Evolutionary conservation across 2,113 vertebrate genomes (phyloP), one percentile per base, ranked within the genome.

Genomic region (Eolophus roseicapilla): DNA sequence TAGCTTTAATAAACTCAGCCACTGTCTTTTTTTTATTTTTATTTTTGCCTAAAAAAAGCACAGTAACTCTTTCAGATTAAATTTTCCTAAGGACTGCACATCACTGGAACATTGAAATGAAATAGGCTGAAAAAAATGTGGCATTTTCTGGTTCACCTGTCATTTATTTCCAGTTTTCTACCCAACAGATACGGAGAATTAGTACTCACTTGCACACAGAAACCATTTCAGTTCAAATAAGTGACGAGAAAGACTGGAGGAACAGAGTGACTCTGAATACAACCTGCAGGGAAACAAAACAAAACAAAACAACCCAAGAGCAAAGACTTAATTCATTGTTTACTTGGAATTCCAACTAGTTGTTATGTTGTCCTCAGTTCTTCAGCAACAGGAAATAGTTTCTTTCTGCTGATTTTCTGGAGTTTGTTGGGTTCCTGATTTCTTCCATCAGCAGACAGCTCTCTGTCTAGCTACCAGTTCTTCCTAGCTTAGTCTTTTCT

Each of bases 131-230:
- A 92, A 90, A 91, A 82, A 91, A 46, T 65, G 17, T 77, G 62
- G 46, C 23, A 70, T 93, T 86, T 95, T 96, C 79, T 83, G 75
- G 87, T 94, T 94, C 93, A 86, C 53, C 28, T 94, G 71, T 55
- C 70, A 43, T 7, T 33, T 57, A 69, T 79, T 73, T 55, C 13
- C 4, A 65, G 64, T 91, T 93, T 95, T 90, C 62, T 63, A 7
- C 44, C 84, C 70, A 94, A 85, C 74, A 37, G 65, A 87, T 46
- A 76, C 50, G 37, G 31, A 47, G 29, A 86, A 96, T 90, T 88
- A 83, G 78, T 24, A 71, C 39, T 75, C 17, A 7, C 33, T 63
- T 47, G 33, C 60, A 82, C 35, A 75, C 10, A 93, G 59, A 88
- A 88, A 77, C 43, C 3, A n/a, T 53, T 91, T 50, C 53, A 46